Evolutionary conservation across 2,113 vertebrate genomes (phyloP).

Genomic region (Otus sunia): DNA sequence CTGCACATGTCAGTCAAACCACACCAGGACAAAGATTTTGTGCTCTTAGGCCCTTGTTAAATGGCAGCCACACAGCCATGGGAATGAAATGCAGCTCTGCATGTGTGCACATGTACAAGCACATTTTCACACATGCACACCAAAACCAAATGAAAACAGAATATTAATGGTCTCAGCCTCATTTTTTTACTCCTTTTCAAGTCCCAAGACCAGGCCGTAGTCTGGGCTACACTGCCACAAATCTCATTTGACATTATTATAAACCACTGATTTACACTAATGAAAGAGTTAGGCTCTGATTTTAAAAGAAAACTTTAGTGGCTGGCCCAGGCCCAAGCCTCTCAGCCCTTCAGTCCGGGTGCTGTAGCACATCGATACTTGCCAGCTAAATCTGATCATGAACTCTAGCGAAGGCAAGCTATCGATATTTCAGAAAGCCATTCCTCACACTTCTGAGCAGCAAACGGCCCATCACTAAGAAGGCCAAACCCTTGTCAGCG

Average conservation of each 20-base stretch:
- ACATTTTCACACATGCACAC: not conserved
- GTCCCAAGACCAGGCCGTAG: not conserved
- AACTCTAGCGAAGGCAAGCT: not conserved
- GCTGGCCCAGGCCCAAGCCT: not conserved
- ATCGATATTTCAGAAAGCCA: constrained; percentile 42
- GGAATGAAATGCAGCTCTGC: not conserved
- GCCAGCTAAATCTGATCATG: not conserved
- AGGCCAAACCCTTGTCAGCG: constrained; percentile 29
- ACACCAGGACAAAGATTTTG: not conserved
- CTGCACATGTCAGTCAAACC: not conserved
- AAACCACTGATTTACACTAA: not conserved
- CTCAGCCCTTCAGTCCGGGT: not conserved
- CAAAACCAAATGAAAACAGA: not conserved
- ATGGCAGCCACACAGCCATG: not conserved
- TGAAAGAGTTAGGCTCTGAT: not conserved
- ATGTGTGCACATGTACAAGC: accelerated
- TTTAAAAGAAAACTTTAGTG: not conserved
- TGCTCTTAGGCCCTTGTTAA: not conserved
- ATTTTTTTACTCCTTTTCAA: not conserved
- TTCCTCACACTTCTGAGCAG: constrained; percentile 58
- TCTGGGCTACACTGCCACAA: not conserved
- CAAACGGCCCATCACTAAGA: constrained; percentile 47
- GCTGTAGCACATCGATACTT: not conserved
- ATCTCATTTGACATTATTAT: not conserved
- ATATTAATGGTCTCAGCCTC: not conserved